phyloP scores from a whole-genome alignment of 2,888 invertebrate species.

The Sesia apiformis region DNA sequence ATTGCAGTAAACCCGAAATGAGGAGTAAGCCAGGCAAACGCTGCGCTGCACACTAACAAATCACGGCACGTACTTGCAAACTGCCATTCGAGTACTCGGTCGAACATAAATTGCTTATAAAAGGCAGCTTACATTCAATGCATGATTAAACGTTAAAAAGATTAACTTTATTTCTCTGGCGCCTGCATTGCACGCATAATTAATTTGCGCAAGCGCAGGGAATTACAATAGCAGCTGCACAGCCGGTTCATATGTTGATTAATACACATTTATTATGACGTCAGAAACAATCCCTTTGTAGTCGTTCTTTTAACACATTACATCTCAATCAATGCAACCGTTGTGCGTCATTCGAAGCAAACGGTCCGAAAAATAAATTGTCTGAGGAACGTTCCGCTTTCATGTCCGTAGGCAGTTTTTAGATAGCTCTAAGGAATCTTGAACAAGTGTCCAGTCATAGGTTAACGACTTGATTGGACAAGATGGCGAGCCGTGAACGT shows the following conservation, averaged over 20 bases:
- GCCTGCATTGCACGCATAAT: constrained; percentile 35
- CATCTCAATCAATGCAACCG: not conserved
- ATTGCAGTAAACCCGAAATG: too few relatives aligned
- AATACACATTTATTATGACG: constrained; percentile 23
- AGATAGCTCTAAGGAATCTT: not conserved
- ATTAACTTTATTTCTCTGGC: constrained; percentile 6
- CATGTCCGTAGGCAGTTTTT: not conserved
- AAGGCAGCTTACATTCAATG: constrained; percentile 19
- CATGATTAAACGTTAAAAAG: constrained; percentile 19
- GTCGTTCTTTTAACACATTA: not conserved
- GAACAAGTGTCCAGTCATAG: constrained; percentile 25
- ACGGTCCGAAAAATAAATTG: not conserved
- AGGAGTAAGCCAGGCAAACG: not conserved
- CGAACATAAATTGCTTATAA: constrained; percentile 24
- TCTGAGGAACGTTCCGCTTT: not conserved
- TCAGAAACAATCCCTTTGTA: constrained; percentile 15
- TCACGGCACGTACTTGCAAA: constrained; percentile 20
- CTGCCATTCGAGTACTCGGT: constrained; percentile 17
- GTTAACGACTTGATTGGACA: constrained; percentile 67
- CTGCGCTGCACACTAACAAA: constrained; percentile 4
- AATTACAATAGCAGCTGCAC: constrained; percentile 56
- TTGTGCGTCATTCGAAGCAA: not conserved
- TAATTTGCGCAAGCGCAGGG: constrained; percentile 45
- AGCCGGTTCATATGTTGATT: constrained; percentile 46
- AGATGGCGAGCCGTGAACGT: constrained; percentile 59